Conservation (phyloP, 1,140 invertebrate species). For the Caenorhabditis briggsae region DNA sequence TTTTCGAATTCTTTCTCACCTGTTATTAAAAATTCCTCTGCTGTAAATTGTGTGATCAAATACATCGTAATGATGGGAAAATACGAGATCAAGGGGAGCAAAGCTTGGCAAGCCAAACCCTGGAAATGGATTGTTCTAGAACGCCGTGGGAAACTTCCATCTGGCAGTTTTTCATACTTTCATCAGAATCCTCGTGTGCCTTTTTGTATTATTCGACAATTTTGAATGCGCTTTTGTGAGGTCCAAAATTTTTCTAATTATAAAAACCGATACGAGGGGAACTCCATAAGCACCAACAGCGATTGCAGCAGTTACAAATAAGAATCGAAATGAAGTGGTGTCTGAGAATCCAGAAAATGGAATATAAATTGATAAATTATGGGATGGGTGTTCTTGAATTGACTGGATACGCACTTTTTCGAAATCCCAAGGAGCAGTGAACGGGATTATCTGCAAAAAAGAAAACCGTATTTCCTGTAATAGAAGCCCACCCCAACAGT, state of each 20-base stretch:
- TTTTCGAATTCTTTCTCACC: neutral
- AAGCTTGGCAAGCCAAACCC: slow-evolving; percentile 31
- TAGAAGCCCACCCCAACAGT: too few species aligned
- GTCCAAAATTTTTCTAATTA: neutral
- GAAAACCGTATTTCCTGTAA: too few species aligned
- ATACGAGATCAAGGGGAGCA: slow-evolving; percentile 32
- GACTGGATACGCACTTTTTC: neutral
- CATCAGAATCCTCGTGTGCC: slow-evolving; percentile 29
- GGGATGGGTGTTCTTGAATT: neutral
- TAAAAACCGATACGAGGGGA: neutral
- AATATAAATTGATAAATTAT: slow-evolving; percentile 22
- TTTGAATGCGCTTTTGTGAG: slow-evolving; percentile 13
- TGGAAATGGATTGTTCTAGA: neutral
- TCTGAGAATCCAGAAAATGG: slow-evolving; percentile 36
- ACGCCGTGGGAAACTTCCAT: neutral
- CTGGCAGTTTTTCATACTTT: neutral
- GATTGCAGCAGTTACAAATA: neutral
- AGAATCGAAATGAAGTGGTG: neutral
- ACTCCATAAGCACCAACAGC: slow-evolving; percentile 15
- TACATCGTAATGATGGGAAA: slow-evolving; percentile 28
- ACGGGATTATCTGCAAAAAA: slow-evolving; percentile 4
- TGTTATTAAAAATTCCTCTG: slow-evolving; percentile 4
- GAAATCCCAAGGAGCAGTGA: slow-evolving; percentile 10
- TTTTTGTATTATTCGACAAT: slow-evolving; percentile 5
- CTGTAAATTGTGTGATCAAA: neutral